phyloP scores from a whole-genome alignment of 2,797 vertebrate genomes.

The Neopelma chrysocephalum region DNA sequence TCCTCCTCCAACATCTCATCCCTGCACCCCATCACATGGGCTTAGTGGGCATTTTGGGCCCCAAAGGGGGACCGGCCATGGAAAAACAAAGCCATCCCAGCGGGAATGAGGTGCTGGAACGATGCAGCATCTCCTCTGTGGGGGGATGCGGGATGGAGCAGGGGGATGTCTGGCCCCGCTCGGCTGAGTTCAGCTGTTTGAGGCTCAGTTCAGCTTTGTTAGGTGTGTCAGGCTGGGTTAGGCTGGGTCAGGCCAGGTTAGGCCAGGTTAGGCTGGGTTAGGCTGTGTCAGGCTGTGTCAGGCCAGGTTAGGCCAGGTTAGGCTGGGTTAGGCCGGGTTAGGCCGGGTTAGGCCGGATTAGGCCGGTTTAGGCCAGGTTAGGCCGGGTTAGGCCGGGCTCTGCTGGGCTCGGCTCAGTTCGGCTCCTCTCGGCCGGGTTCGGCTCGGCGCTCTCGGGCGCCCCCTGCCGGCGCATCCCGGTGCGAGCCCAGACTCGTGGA shows the following conservation, averaged over 20 bases:
- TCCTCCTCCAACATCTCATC: background rate
- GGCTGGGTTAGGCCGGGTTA: no score
- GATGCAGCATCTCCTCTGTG: slow-evolving; percentile 41
- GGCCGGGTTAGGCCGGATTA: no score
- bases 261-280: no score
- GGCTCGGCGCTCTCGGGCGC: background rate
- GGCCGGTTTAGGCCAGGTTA: no score
- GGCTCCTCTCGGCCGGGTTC: background rate
- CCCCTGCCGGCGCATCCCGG: background rate
- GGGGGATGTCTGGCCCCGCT: background rate
- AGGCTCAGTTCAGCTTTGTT: no score
- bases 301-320: no score
- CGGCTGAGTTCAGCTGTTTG: no score
- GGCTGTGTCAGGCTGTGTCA: no score
- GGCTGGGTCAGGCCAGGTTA: no score
- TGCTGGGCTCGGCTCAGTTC: background rate
- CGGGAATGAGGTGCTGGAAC: slow-evolving; percentile 9
- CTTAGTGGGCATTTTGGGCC: background rate
- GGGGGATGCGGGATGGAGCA: background rate
- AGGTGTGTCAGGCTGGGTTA: no score
- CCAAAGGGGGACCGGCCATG: background rate
- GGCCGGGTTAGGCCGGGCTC: background rate
- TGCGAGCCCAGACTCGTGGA: accelerated
- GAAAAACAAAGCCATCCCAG: slow-evolving; percentile 46
- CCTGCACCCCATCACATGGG: accelerated